These are phyloP conservation scores for Clistopyga incitator DNA, from an alignment of 2,888 invertebrate genomes.

Conservation along the genomic window DNA sequence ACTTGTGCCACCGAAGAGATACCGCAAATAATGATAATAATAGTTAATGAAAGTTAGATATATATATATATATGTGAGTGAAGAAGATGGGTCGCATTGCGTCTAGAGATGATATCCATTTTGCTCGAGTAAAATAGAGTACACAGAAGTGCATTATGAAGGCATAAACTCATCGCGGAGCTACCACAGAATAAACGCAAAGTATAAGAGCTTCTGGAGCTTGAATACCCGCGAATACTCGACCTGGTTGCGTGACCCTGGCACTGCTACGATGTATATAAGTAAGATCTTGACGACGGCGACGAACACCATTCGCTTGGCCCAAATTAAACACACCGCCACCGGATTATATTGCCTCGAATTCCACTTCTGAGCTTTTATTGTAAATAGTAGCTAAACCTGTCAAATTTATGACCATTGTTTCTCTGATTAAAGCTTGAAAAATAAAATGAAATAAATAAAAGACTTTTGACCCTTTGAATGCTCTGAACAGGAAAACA, in stretches of 20 bases:
- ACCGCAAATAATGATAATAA: not conserved
- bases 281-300: slow-evolving; percentile 13
- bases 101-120: slow-evolving; percentile 11
- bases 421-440: not conserved
- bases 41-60: slow-evolving; percentile 2
- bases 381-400: not conserved
- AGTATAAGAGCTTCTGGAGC: slow-evolving; percentile 15
- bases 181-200: slow-evolving; percentile 23
- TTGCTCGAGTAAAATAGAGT: slow-evolving; percentile 3
- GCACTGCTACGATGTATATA: slow-evolving; percentile 12
- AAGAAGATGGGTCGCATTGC: slow-evolving; percentile 16
- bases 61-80: not conserved
- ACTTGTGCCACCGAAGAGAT: not conserved
- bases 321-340: not conserved
- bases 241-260: slow-evolving; percentile 26
- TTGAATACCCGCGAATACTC: slow-evolving; percentile 17
- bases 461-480: too few relatives aligned
- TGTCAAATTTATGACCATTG: not conserved
- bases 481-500: too few relatives aligned
- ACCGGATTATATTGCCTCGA: slow-evolving; percentile 13
- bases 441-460: too few relatives aligned
- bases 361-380: slow-evolving; percentile 1
- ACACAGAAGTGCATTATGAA: slow-evolving; percentile 25
- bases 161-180: slow-evolving; percentile 3
- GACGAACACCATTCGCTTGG: slow-evolving; percentile 15